A percentile compares a stretch with the other conserved stretches of the same genome.
phyloP scores from a whole-genome alignment of 2,113 vertebrate species.

The Nannobrachium achirus region DNA sequence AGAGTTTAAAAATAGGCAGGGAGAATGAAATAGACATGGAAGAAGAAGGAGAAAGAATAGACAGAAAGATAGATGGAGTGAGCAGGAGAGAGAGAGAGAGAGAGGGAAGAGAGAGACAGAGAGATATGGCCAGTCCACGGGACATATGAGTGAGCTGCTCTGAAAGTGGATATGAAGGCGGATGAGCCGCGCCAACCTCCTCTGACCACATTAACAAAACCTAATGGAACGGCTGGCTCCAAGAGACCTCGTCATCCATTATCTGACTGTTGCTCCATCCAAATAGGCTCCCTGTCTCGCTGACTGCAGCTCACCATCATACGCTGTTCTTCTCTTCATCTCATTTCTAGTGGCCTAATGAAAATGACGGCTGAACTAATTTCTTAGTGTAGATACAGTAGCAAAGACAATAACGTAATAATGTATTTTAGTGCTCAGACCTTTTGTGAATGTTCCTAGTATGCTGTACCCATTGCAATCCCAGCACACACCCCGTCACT shows the following conservation, averaged over 20 bases:
- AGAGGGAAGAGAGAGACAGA: constrained; percentile 9
- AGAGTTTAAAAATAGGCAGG: neutral
- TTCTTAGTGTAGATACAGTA: constrained; percentile 32
- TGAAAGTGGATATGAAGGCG: constrained; percentile 75
- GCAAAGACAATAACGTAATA: too few relatives aligned
- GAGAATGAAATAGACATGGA: constrained; percentile 8
- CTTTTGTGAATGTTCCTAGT: too few relatives aligned
- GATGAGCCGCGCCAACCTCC: constrained; percentile 72
- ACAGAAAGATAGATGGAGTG: neutral
- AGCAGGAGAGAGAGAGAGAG: neutral
- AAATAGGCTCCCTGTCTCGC: constrained; percentile 53
- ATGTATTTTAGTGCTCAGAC: too few relatives aligned
- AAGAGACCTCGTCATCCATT: constrained; percentile 76
- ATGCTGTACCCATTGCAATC: too few relatives aligned
- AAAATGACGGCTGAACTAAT: constrained; percentile 64
- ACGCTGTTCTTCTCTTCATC: constrained; percentile 53
- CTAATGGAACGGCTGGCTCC: constrained; percentile 83
- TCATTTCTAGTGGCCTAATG: constrained; percentile 55
- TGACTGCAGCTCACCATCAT: constrained; percentile 63
- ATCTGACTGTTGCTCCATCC: constrained; percentile 77
- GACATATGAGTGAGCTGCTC: constrained; percentile 63
- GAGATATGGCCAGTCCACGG: constrained; percentile 30
- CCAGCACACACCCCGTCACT: too few relatives aligned
- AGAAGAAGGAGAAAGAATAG: constrained; percentile 20
- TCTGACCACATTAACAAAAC: constrained; percentile 80